Base-by-base conservation (phyloP, 1,140 invertebrate genomes). In the Myzus persicae region DNA sequence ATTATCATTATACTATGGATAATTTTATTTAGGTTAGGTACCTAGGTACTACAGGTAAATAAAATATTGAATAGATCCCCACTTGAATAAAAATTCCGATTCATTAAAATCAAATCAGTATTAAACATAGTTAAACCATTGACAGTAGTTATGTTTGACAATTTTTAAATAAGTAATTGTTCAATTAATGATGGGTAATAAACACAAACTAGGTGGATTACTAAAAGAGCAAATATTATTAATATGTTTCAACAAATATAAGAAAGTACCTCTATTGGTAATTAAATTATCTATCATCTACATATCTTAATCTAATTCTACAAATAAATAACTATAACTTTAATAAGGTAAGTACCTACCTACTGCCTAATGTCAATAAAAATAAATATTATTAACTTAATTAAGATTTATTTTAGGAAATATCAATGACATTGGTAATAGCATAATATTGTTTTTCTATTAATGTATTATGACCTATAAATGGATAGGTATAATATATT, bases 81-180 rank as follows among this genome's bases (percentile, higher is more conserved):
- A 76, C 59, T 76, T 76, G 6, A 40, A 82, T 82, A 82, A 40
- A 87, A 87, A n/a, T 87, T 46, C 7, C 7, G 42, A 42, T 87
- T 44, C 40, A 44, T 87, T 42, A 87, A 42, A 87, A 87, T 87
- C 14, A 87, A 46, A 44, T 46, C 26, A 87, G 9, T 44, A 44
- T 31, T 44, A 42, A 87, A n/a, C 38, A 31, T 42, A 44, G 0
- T 51, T 51, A 6, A 42, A 44, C 9, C 9, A 42, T 76, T n/a
- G 59, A 18, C 81, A 82, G 22, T 38, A 38, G 6, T 1, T 40
- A 76, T 76, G 3, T 76, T n/a, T 14, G 18, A 5, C 59, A 76
- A n/a, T n/a, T 76, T 76, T n/a, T 76, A 76, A 76, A 67, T 67
- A 76, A 76, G 18, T 76, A n/a, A 76, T 76, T 76, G 31, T 76